Evolutionary conservation across 2,113 vertebrate species (phyloP).

Genomic region (Cariama cristata): DNA sequence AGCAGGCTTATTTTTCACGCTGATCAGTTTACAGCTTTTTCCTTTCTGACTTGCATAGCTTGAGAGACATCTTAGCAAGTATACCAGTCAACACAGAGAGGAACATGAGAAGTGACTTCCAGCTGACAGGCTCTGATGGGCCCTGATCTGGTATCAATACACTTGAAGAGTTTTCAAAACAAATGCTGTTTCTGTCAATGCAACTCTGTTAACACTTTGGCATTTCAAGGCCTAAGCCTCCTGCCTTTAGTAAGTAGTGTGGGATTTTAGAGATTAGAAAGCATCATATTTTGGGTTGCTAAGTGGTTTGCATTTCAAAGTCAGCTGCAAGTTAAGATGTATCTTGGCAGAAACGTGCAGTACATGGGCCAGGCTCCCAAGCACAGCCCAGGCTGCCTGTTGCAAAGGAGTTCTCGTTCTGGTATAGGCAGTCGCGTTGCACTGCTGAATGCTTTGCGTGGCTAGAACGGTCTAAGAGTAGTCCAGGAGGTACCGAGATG

Average conservation of each 20-base stretch:
- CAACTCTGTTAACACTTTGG: not conserved
- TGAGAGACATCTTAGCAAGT: not conserved
- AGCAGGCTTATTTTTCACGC: not conserved
- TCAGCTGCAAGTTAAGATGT: not conserved
- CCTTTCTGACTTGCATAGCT: not conserved
- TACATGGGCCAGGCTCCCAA: not conserved
- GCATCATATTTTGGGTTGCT: not conserved
- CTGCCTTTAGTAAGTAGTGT: not conserved
- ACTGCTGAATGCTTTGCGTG: not conserved
- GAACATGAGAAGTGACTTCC: slow-evolving; percentile 10
- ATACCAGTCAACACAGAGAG: not conserved
- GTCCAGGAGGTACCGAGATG: not conserved
- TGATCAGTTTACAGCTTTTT: not conserved
- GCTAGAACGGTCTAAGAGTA: not conserved
- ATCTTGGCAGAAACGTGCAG: not conserved
- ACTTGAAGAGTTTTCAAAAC: slow-evolving; percentile 13
- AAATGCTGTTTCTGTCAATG: slow-evolving; percentile 19
- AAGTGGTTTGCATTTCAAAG: not conserved
- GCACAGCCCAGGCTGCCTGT: not conserved
- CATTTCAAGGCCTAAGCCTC: not conserved
- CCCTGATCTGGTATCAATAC: not conserved
- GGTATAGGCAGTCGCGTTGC: rapidly evolving
- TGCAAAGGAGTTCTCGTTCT: not conserved
- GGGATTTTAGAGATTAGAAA: slow-evolving; percentile 27
- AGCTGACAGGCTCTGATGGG: not conserved